A percentile compares a stretch with the other conserved stretches of the same genome.
Evolutionary conservation across 2,797 vertebrate genomes (phyloP).

Genomic region (Chelmon rostratus): DNA sequence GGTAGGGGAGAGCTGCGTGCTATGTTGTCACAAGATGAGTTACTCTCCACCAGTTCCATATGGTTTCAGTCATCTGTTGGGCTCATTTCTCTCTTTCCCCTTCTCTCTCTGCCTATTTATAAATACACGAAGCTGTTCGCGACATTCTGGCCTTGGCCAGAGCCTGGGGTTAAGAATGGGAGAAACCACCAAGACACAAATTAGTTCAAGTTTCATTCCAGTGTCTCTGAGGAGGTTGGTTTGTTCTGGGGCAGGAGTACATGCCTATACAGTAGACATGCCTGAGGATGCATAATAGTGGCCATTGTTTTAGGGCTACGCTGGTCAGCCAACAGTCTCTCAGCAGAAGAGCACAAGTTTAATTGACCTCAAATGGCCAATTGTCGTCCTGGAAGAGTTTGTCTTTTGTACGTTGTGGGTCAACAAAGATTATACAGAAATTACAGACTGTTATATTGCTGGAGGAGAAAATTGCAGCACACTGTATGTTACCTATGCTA

Average conservation of each 20-base stretch:
- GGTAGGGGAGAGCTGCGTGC: slow-evolving; percentile 39
- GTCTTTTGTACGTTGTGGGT: slow-evolving; percentile 33
- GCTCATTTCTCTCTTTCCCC: slow-evolving; percentile 58
- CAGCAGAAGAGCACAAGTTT: slow-evolving; percentile 44
- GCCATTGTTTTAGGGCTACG: slow-evolving; percentile 58
- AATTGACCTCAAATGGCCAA: slow-evolving; percentile 57
- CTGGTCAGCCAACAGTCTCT: slow-evolving; percentile 54
- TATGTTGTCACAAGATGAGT: slow-evolving; percentile 79
- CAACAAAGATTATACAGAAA: slow-evolving; percentile 50
- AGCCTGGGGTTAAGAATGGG: slow-evolving; percentile 69
- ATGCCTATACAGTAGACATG: slow-evolving; percentile 51
- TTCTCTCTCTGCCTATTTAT: slow-evolving; percentile 74
- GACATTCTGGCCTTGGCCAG: slow-evolving; percentile 62
- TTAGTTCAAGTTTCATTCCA: slow-evolving; percentile 75
- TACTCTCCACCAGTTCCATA: slow-evolving; percentile 74
- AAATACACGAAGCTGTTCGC: slow-evolving; percentile 64
- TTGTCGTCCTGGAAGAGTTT: slow-evolving; percentile 37
- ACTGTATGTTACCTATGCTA: slow-evolving; percentile 30
- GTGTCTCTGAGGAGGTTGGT: slow-evolving; percentile 67
- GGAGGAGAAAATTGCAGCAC: slow-evolving; percentile 44
- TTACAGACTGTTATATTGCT: slow-evolving; percentile 25
- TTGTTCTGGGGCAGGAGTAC: slow-evolving; percentile 59
- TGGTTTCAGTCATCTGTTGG: slow-evolving; percentile 79
- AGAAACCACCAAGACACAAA: slow-evolving; percentile 75
- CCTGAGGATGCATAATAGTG: slow-evolving; percentile 63